These are phyloP conservation scores for Montipora capricornis DNA, from an alignment of 64 coral and sea anemone species.

Conservation along the genomic window DNA sequence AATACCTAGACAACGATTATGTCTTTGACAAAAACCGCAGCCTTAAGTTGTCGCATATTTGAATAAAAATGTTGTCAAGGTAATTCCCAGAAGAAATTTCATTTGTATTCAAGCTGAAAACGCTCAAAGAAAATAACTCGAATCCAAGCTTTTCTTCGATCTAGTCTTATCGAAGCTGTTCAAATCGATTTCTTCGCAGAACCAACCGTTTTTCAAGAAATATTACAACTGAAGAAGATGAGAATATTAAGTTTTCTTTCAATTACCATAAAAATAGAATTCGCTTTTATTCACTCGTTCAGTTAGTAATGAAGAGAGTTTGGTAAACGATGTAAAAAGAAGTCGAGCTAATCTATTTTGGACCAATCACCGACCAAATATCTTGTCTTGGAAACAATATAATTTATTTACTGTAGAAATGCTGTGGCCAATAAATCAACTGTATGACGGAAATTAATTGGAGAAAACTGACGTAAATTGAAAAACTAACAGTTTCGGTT, in stretches of 20 bases:
- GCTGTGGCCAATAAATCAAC: slow-evolving; percentile 80
- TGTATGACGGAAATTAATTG: slow-evolving; percentile 92
- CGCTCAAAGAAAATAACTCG: background rate
- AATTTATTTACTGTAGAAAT: slow-evolving; percentile 78
- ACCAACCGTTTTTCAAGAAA: background rate
- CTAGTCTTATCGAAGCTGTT: background rate
- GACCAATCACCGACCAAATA: slow-evolving; percentile 7
- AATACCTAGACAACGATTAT: slow-evolving; percentile 5
- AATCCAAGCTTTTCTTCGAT: background rate
- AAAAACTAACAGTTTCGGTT: slow-evolving; percentile 89
- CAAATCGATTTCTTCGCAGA: background rate
- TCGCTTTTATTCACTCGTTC: background rate
- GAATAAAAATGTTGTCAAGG: background rate
- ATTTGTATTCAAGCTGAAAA: slow-evolving; percentile 36
- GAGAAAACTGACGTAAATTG: slow-evolving; percentile 80
- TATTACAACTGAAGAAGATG: background rate
- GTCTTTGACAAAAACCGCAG: background rate
- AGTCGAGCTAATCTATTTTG: background rate
- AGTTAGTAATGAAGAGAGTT: background rate
- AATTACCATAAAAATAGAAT: slow-evolving; percentile 48
- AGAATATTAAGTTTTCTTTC: background rate
- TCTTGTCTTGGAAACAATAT: slow-evolving; percentile 45
- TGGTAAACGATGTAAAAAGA: background rate
- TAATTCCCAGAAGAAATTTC: slow-evolving; percentile 39
- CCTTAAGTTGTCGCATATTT: slow-evolving; percentile 42